Evolutionary conservation across 2,113 vertebrate species (phyloP).

Genomic region (Callithrix jacchus): DNA sequence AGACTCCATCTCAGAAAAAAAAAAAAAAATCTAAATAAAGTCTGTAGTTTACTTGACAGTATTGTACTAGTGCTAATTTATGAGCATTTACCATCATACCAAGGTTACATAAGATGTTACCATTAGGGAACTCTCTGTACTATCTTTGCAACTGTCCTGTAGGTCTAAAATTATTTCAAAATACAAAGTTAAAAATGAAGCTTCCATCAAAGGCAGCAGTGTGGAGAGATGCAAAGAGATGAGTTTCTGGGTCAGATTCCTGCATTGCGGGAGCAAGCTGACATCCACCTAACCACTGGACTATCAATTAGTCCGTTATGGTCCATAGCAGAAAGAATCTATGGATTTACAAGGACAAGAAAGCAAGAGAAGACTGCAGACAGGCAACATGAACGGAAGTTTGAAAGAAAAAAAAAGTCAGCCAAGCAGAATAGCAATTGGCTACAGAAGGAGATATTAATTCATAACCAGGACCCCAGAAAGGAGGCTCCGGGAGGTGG

Average conservation of each 20-base stretch:
- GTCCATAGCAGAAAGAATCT: accelerated
- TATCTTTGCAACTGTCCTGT: slow-evolving; percentile 1
- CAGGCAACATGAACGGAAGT: not conserved
- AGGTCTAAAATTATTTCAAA: slow-evolving; percentile 46
- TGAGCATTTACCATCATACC: not conserved
- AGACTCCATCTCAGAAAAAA: no score
- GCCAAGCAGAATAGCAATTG: accelerated
- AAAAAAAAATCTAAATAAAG: not conserved
- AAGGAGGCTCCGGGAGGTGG: not conserved
- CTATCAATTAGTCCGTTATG: not conserved
- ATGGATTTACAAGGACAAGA: not conserved
- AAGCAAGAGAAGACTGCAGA: not conserved
- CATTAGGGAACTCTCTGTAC: not conserved
- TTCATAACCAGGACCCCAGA: not conserved
- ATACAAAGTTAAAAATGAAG: slow-evolving; percentile 31
- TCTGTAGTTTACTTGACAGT: not conserved
- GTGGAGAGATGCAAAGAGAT: not conserved
- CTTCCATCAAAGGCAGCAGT: not conserved
- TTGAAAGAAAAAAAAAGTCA: not conserved
- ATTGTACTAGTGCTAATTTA: not conserved
- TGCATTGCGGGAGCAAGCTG: accelerated
- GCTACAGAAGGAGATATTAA: not conserved
- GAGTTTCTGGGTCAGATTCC: not conserved
- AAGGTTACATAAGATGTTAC: not conserved
- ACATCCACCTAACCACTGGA: not conserved